These are phyloP conservation scores for Batillaria attramentaria DNA, from an alignment of 1,140 invertebrate genomes.

Conservation along the genomic window DNA sequence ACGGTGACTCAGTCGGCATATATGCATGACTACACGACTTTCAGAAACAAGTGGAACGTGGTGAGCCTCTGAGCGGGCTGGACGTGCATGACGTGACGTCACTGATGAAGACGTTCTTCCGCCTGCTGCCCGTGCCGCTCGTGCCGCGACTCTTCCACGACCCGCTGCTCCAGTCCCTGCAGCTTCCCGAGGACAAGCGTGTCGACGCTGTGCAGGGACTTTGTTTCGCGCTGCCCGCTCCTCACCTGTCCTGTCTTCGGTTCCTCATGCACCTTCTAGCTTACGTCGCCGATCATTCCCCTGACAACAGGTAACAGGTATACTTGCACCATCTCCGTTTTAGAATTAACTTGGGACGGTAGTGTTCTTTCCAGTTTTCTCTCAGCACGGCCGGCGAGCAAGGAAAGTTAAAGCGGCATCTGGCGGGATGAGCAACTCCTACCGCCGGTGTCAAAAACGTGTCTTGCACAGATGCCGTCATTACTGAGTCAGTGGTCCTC, in stretches of 20 bases:
- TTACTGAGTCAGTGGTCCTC: too few relatives aligned
- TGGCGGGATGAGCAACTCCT: too few relatives aligned
- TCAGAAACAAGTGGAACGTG: constrained; percentile 4
- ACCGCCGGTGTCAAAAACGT: too few relatives aligned
- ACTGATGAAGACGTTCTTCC: constrained; percentile 25
- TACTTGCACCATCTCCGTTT: too few relatives aligned
- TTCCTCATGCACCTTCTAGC: constrained; percentile 27
- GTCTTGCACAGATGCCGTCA: too few relatives aligned
- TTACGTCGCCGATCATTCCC: not conserved
- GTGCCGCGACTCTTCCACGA: constrained; percentile 27
- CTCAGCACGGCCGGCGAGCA: too few relatives aligned
- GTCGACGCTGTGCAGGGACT: constrained; percentile 20
- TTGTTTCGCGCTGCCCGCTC: constrained; percentile 21
- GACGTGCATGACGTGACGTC: constrained; percentile 21
- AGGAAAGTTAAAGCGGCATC: too few relatives aligned
- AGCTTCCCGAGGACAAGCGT: not conserved
- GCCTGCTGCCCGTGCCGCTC: constrained; percentile 29
- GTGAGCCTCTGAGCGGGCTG: not conserved
- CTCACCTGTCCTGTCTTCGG: constrained; percentile 28
- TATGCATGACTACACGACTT: not conserved
- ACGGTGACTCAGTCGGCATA: constrained; percentile 1
- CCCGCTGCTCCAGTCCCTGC: constrained; percentile 19
- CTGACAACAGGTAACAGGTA: constrained; percentile 8
- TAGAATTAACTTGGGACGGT: too few relatives aligned
- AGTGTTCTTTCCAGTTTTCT: too few relatives aligned